Conservation (phyloP, 1,140 invertebrate genomes). For the Drusus annulatus region DNA sequence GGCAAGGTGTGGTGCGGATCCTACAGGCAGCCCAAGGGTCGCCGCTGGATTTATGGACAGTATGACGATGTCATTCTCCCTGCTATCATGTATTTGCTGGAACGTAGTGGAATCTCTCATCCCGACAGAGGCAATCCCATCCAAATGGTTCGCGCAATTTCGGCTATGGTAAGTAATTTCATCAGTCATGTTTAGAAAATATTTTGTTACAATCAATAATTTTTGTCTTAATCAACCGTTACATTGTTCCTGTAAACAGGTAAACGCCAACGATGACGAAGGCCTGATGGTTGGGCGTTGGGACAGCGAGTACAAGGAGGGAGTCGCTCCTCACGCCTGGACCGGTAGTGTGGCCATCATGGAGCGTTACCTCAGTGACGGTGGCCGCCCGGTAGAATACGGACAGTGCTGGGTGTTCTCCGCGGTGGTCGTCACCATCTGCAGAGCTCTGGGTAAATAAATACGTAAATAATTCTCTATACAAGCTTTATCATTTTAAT, state of each 20-base stretch:
- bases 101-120: slow-evolving; percentile 75
- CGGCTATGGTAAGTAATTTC: slow-evolving; percentile 74
- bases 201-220: no score
- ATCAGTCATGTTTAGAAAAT: no score
- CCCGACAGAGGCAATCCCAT: slow-evolving; percentile 79
- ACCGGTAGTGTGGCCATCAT: slow-evolving; percentile 80
- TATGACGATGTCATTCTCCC: slow-evolving; percentile 80
- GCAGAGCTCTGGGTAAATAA: slow-evolving; percentile 70
- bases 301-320: slow-evolving; percentile 81
- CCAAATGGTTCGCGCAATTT: slow-evolving; percentile 79
- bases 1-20: slow-evolving; percentile 86
- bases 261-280: slow-evolving; percentile 76
- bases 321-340: slow-evolving; percentile 78
- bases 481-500: no score
- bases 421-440: slow-evolving; percentile 79
- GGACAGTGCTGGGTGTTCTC: slow-evolving; percentile 90
- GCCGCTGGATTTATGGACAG: slow-evolving; percentile 84
- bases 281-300: slow-evolving; percentile 82
- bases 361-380: slow-evolving; percentile 77
- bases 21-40: slow-evolving; percentile 75
- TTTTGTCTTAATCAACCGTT: no score
- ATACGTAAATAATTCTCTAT: background rate
- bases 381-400: slow-evolving; percentile 80
- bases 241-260: slow-evolving; percentile 63
- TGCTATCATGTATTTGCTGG: slow-evolving; percentile 76